These are phyloP conservation scores for Nettapus auritus DNA, from an alignment of 2,113 vertebrate genomes.

Conservation along the genomic window DNA sequence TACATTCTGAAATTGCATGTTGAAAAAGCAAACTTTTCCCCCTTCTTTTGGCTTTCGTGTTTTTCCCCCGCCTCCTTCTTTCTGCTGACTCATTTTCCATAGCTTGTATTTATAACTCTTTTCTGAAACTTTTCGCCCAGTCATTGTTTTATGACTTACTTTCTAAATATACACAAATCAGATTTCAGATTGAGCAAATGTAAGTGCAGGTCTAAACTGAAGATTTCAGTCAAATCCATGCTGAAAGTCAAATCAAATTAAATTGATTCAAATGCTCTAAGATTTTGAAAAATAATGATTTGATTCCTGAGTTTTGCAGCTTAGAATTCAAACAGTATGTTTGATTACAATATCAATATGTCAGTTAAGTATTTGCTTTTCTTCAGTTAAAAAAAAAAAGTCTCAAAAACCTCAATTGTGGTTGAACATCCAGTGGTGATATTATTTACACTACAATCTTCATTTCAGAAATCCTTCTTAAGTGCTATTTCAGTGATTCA, in stretches of 20 bases:
- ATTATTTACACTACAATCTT: constrained; percentile 9
- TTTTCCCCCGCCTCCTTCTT: neutral
- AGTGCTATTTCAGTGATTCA: constrained; percentile 18
- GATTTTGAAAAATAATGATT: neutral
- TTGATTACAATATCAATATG: neutral
- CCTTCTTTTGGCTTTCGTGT: neutral
- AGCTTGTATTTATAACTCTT: neutral
- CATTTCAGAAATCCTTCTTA: constrained; percentile 19
- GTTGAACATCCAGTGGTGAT: neutral
- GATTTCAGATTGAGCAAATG: neutral
- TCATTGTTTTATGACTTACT: neutral
- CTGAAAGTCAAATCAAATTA: neutral
- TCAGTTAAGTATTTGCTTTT: neutral
- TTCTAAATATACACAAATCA: neutral
- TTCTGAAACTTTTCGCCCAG: neutral
- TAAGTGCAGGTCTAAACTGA: neutral
- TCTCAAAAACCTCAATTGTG: neutral
- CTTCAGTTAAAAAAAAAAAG: neutral
- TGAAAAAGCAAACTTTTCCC: neutral
- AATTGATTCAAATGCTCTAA: neutral
- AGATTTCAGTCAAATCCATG: neutral
- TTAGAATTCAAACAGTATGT: neutral
- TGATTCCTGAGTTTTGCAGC: neutral
- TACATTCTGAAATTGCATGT: neutral
- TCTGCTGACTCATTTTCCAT: neutral